Conservation (phyloP, 2,113 vertebrate genomes). For the pig (Sus scrofa) region T2T-Sscrofa CM000816.6:71778001-71778500, state of each 20-base stretch:
- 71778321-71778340: not conserved
- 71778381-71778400: accelerated
- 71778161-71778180: accelerated
- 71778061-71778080: no score
- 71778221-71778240: no score
- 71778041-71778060: not conserved
- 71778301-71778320: not conserved
- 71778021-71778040: not conserved
- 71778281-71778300: not conserved
- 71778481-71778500: not conserved
- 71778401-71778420: not conserved
- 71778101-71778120: not conserved
- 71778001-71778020: no score
- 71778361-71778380: no score
- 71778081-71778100: not conserved
- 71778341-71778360: not conserved
- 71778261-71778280: not conserved
- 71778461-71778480: not conserved
- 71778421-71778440: not conserved
- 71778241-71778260: not conserved
- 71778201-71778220: no score
- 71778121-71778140: not conserved
- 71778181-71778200: no score
- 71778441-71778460: not conserved
- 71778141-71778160: accelerated